Evolutionary conservation across 2,797 vertebrate species (phyloP), one percentile per base, ranked within the genome.

Genomic region (Leucoraja ocellata): DNA sequence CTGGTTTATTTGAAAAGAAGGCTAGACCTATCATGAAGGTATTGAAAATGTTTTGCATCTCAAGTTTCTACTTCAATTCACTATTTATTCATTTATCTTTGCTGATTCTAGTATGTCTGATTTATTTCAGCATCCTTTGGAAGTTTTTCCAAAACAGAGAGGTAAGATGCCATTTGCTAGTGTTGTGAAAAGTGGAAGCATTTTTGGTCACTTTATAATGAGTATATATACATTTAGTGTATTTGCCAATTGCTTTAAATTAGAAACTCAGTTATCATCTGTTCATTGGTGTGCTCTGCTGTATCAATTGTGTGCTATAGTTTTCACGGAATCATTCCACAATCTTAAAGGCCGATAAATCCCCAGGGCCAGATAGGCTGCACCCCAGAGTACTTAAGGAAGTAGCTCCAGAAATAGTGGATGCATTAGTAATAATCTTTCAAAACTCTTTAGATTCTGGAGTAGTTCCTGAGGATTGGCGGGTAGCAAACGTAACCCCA

Each of bases 21-120:
- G 98, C 98, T 80, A 96, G 97, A 63, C 98, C 99, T 9, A 0
- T 98, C 94, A 99, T 99, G 99, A 99, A 98, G 98, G 98, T 99
- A 96, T 93, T 95, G 94, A 93, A 93, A 88, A 68, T 73, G 46
- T 65, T 88, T 76, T 76, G 0, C 18, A 1, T 54, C 46, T 71
- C 9, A 54, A 18, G 76, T 46, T 93, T 86, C 32, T 86, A 83
- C 63, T 93, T 73, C 88, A 58, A 61, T 71, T 61, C 4, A 10
- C 93, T 36, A 91, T 73, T 14, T 61, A 39, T 79, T 32, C 84
- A 84, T 32, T 93, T 76, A 28, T 77, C 5, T 68, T 80, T 91
- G 23, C 93, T 96, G 93, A 95, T 96, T 94, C 71, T 94, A 76
- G 76, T 92, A 10, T 92, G 16, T 92, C 25, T 39, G 10, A 46